Evolutionary conservation across 2,797 vertebrate species (phyloP).

Genomic region (Cossypha dichroa): DNA sequence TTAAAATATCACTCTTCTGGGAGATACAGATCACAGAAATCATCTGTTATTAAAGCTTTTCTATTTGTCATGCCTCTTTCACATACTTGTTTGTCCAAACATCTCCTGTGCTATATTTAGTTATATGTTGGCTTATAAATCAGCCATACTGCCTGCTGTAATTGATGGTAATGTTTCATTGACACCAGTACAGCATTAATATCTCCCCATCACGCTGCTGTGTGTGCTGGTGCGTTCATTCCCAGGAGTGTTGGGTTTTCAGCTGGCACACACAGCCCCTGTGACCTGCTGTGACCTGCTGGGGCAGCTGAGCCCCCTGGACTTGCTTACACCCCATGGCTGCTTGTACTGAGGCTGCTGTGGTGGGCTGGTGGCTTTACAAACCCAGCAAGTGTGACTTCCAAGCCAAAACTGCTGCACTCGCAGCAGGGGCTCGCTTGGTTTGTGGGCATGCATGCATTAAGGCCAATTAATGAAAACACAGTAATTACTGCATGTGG

Average conservation of each 20-base stretch:
- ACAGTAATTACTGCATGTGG: neutral
- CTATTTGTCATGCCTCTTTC: neutral
- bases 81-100: conserved; percentile 18
- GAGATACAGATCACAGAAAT: conserved; percentile 11
- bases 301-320: neutral
- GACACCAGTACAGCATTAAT: neutral
- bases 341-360: neutral
- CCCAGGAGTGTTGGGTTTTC: neutral
- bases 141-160: conserved; percentile 21
- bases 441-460: neutral
- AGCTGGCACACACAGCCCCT: neutral
- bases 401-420: neutral
- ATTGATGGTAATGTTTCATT: conserved; percentile 28
- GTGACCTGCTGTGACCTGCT: neutral
- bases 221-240: neutral
- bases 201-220: neutral
- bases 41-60: conserved; percentile 24
- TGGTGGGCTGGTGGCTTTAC: neutral
- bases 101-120: conserved; percentile 27
- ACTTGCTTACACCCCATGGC: fast-evolving
- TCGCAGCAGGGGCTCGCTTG: neutral
- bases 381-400: neutral
- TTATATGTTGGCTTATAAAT: conserved; percentile 56
- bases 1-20: conserved; percentile 15
- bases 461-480: conserved; percentile 37